Conservation (phyloP, 2,888 invertebrate genomes). For the Buathra laborator region DNA sequence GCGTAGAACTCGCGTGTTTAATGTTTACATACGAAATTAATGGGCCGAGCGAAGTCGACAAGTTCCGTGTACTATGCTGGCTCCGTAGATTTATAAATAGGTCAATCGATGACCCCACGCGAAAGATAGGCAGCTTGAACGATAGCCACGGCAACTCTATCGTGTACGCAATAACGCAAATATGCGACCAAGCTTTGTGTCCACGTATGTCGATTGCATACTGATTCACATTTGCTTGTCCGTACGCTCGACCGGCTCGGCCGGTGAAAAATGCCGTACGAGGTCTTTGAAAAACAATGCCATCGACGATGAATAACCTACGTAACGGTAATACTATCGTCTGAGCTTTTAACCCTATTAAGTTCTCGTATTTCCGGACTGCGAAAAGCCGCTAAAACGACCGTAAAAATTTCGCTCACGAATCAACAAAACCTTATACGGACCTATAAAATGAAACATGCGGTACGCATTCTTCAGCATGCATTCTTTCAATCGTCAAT, state of each 20-base stretch:
- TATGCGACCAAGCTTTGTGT: background rate
- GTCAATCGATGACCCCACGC: slow-evolving; percentile 67
- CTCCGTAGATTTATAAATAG: slow-evolving; percentile 51
- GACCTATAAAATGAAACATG: no score
- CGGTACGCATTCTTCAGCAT: no score
- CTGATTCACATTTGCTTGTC: slow-evolving; percentile 4
- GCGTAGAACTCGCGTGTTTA: background rate
- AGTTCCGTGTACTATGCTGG: slow-evolving; percentile 2
- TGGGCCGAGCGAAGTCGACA: slow-evolving; percentile 11
- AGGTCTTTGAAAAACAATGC: slow-evolving; percentile 15
- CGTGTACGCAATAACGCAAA: slow-evolving; percentile 17
- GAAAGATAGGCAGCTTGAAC: slow-evolving; percentile 43
- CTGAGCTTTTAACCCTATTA: background rate
- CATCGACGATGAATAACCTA: background rate
- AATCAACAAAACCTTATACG: no score
- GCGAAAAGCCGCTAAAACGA: background rate
- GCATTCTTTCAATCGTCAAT: no score
- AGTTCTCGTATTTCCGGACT: background rate
- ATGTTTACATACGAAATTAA: slow-evolving; percentile 36
- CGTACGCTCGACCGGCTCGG: background rate
- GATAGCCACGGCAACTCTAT: slow-evolving; percentile 18
- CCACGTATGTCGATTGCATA: slow-evolving; percentile 20
- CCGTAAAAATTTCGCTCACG: no score
- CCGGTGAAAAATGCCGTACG: background rate
- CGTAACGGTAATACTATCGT: background rate